Percentiles rank a stretch among this genome's conserved stretches.
These are phyloP conservation scores for Propithecus perrieri DNA, from an alignment of 2,797 vertebrate species.

Conservation along the genomic window DNA sequence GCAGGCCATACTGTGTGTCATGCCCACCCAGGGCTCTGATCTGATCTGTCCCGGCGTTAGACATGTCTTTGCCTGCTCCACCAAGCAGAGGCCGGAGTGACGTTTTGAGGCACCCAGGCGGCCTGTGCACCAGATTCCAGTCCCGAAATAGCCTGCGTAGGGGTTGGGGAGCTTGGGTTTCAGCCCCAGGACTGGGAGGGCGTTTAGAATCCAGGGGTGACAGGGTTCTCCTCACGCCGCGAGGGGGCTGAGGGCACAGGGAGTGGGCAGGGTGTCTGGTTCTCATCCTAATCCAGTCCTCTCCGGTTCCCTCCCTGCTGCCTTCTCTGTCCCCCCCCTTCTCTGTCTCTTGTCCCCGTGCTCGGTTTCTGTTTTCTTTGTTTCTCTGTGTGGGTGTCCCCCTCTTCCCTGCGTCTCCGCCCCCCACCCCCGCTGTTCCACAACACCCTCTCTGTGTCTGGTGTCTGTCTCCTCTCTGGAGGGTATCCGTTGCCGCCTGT, in stretches of 20 bases:
- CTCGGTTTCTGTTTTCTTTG: not conserved
- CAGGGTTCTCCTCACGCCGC: fast-evolving
- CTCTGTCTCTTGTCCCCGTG: fast-evolving
- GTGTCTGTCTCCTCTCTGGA: not conserved
- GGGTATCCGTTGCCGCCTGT: not conserved
- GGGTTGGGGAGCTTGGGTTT: not conserved
- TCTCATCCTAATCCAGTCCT: not conserved
- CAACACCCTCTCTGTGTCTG: not conserved
- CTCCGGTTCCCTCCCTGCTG: not conserved
- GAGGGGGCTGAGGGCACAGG: not conserved
- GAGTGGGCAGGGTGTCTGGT: fast-evolving
- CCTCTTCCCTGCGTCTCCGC: not conserved
- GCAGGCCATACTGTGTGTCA: fast-evolving
- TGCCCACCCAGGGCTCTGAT: not conserved
- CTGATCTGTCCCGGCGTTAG: fast-evolving
- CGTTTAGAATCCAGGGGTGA: not conserved
- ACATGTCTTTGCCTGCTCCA: fast-evolving
- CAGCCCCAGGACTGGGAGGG: not conserved
- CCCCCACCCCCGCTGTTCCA: fast-evolving
- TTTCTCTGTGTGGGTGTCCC: not conserved
- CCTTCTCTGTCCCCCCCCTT: no score
- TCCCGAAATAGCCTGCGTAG: not conserved
- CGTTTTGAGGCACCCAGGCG: fast-evolving
- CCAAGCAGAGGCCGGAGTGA: not conserved
- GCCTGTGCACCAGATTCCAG: not conserved